These are phyloP conservation scores for Sparus aurata DNA, from an alignment of 2,797 vertebrate species.

Conservation along the genomic window DNA sequence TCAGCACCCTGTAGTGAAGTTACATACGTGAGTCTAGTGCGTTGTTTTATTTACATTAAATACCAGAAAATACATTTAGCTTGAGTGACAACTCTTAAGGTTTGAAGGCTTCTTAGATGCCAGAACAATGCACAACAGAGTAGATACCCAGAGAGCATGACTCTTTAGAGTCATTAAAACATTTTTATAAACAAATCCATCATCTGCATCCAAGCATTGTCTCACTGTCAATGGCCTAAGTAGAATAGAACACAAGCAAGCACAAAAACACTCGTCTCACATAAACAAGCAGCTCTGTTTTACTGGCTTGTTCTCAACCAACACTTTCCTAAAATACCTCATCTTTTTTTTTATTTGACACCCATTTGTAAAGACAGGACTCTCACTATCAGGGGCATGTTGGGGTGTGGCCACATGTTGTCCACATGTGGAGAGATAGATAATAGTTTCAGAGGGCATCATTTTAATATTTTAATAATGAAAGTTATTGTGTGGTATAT, in stretches of 20 bases:
- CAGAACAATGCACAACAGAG: too few species aligned
- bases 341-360: conserved; percentile 1
- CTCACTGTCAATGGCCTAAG: too few species aligned
- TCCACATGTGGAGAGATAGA: not conserved
- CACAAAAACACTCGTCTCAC: too few species aligned
- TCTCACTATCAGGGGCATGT: not conserved
- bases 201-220: too few species aligned
- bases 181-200: too few species aligned
- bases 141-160: too few species aligned
- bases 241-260: too few species aligned
- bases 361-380: not conserved
- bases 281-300: not conserved
- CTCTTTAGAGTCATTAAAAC: too few species aligned
- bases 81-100: not conserved
- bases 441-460: not conserved
- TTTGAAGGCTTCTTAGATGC: not conserved
- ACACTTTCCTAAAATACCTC: not conserved
- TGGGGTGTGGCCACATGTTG: not conserved
- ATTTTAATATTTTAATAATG: not conserved
- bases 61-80: not conserved
- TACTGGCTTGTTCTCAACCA: not conserved
- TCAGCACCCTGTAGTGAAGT: too few species aligned
- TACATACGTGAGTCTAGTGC: too few species aligned
- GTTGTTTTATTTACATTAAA: too few species aligned
- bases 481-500: not conserved